phyloP scores from a whole-genome alignment of 2,797 vertebrate species.

The Propithecus deckenii region DNA sequence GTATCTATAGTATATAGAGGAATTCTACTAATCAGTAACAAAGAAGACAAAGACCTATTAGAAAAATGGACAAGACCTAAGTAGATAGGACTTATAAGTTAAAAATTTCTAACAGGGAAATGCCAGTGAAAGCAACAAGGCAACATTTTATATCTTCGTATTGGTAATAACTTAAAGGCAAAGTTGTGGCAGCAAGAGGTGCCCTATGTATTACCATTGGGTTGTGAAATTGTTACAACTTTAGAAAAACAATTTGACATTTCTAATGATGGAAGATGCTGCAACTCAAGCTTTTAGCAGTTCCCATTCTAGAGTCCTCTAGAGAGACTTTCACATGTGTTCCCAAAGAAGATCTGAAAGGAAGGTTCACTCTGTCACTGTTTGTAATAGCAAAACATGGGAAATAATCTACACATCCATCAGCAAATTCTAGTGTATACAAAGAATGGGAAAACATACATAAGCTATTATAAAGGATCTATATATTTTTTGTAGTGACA shows the following conservation, averaged over 20 bases:
- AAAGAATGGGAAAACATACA: background rate
- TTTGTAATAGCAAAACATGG: background rate
- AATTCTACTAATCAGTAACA: background rate
- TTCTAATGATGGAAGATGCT: background rate
- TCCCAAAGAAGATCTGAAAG: background rate
- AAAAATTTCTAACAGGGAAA: background rate
- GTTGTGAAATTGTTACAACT: background rate
- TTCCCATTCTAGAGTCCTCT: background rate
- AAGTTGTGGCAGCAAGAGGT: background rate
- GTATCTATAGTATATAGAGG: background rate
- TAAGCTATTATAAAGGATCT: background rate
- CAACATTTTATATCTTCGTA: background rate
- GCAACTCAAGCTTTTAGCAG: background rate
- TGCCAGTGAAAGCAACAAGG: background rate
- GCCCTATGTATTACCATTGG: background rate
- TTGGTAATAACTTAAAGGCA: background rate
- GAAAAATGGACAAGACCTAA: background rate
- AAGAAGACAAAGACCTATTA: background rate
- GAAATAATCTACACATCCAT: background rate
- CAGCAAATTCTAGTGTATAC: background rate
- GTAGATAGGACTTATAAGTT: background rate
- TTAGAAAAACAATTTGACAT: background rate
- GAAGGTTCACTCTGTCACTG: background rate
- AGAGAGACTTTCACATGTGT: background rate
- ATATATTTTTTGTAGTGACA: background rate